Evolutionary conservation across 2,797 vertebrate species (phyloP), one percentile per base, ranked within the genome.

Genomic region (Carduelis carduelis): DNA sequence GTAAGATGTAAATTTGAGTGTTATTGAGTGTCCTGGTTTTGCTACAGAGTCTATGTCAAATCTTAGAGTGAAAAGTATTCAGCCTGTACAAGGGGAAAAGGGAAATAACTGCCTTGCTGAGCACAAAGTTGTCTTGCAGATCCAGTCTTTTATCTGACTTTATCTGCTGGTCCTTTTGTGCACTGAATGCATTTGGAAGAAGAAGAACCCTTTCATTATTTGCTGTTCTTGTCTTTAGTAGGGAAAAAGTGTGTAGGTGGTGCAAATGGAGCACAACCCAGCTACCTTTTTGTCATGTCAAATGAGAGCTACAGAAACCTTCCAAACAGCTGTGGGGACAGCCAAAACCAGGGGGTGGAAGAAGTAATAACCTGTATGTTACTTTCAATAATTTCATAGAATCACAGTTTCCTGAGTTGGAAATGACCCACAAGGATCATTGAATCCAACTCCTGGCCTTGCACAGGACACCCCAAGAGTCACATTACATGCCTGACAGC

Each of bases 401-500:
- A 59, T 24, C 22, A 46, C 3, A 41, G 17, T 34, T 59, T 46
- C 22, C 22, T 14, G n/a, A 71, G 44, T 5, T 39, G 30, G 30
- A 46, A 64, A 56, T 43, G 4, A 52, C 9, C 20, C 37, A 50
- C 17, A 70, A 20, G 7, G 10, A 50, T 20, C 30, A 64, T 0
- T 19, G 21, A 70, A 18, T 57, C 14, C 8, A 77, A 14, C 21
- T 70, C 28, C 50, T 64, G 44, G 35, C 14, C 44, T 32, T 44
- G 24, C 10, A 77, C n/a, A 64, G 57, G n/a, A 34, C 21, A 50
- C 4, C 43, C 50, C 32, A 77, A 43, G 14, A 64, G 11, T 63
- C n/a, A 57, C 37, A 44, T 7, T 4, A 13, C 1, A 0, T 16
- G 7, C 6, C 37, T 39, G 14, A 64, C 10, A 59, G 30, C 0